A percentile compares a stretch with the other conserved stretches of the same genome.
phyloP scores from a whole-genome alignment of 2,888 invertebrate genomes.

The Lochmaea capreae region DNA sequence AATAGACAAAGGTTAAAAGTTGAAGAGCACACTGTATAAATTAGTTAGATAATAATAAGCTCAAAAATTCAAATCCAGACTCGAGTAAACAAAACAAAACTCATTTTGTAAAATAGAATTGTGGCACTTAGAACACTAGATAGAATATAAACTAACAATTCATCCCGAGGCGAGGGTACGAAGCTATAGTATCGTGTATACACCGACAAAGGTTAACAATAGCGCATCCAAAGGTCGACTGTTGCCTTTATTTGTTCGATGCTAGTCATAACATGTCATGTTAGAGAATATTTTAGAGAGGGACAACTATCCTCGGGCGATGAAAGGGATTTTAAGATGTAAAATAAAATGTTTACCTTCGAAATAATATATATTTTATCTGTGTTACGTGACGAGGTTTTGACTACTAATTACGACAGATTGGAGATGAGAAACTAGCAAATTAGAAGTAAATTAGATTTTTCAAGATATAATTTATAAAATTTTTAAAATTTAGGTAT shows the following conservation, averaged over 20 bases:
- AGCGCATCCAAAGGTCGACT: slow-evolving; percentile 19
- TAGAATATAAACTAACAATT: too few relatives aligned
- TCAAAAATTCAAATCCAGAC: too few relatives aligned
- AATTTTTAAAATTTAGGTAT: background rate
- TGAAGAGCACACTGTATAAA: too few relatives aligned
- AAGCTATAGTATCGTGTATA: slow-evolving; percentile 6
- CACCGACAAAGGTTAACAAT: slow-evolving; percentile 20
- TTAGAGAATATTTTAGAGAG: slow-evolving; percentile 20
- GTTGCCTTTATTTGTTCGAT: slow-evolving; percentile 32
- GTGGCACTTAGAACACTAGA: too few relatives aligned
- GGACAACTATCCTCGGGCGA: background rate
- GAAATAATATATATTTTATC: background rate
- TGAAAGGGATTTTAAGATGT: background rate
- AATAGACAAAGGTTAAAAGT: too few relatives aligned
- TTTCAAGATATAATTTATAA: background rate
- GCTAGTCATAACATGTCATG: slow-evolving; percentile 36
- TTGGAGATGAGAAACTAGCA: background rate
- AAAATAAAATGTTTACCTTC: slow-evolving; percentile 14
- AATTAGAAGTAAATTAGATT: too few relatives aligned
- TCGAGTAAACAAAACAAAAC: too few relatives aligned
- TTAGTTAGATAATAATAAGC: too few relatives aligned
- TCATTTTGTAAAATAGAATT: too few relatives aligned
- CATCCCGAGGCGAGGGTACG: too few relatives aligned
- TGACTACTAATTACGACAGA: background rate
- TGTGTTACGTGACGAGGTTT: background rate